These are phyloP conservation scores for Lamellibrachia columna DNA, from an alignment of 2,888 invertebrate species.

Conservation along the genomic window DNA sequence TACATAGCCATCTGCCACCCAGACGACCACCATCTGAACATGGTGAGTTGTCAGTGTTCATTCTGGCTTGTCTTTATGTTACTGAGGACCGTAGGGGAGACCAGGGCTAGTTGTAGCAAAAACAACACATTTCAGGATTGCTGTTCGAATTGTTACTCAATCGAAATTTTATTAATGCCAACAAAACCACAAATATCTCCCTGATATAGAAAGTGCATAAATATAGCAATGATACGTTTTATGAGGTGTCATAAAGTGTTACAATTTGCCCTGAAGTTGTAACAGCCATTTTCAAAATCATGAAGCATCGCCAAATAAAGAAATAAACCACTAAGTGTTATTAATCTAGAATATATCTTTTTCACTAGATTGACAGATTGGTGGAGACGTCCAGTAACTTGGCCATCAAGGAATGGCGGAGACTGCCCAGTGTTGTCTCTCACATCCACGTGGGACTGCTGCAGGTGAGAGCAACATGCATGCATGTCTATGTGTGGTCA, in stretches of 20 bases:
- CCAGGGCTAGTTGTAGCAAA: too few species aligned
- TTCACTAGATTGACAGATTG: slow-evolving; percentile 60
- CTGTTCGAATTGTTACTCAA: too few species aligned
- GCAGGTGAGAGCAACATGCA: slow-evolving; percentile 68
- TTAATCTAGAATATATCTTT: not conserved
- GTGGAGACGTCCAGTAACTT: slow-evolving; percentile 90
- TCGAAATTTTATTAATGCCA: too few species aligned
- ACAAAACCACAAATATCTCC: too few species aligned
- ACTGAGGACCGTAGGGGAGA: too few species aligned
- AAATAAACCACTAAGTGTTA: not conserved
- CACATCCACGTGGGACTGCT: slow-evolving; percentile 92
- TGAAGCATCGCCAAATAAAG: too few species aligned
- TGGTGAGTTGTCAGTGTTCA: slow-evolving; percentile 67
- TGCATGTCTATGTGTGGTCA: not conserved
- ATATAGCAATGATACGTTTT: not conserved
- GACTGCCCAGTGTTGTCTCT: slow-evolving; percentile 90
- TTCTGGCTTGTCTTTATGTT: too few species aligned
- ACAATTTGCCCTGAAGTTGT: too few species aligned
- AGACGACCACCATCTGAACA: slow-evolving; percentile 78
- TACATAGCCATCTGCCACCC: slow-evolving; percentile 89
- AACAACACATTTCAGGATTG: too few species aligned
- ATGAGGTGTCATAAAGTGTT: too few species aligned
- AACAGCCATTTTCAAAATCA: too few species aligned
- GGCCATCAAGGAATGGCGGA: slow-evolving; percentile 95
- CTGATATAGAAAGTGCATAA: not conserved